These are phyloP conservation scores for Moxostoma hubbsi DNA, from an alignment of 2,797 vertebrate species.

Conservation along the genomic window DNA sequence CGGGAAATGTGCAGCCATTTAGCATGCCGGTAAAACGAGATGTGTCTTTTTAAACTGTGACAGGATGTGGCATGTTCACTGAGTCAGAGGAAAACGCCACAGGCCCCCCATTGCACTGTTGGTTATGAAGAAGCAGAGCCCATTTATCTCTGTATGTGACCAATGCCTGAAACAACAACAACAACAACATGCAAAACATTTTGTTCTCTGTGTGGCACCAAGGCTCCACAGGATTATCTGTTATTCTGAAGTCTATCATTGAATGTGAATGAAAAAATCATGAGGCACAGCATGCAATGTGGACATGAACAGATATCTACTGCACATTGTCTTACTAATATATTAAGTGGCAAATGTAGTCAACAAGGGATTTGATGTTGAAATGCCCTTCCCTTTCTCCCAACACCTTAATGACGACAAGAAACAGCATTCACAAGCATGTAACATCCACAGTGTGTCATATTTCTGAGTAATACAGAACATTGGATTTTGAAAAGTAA, in stretches of 20 bases:
- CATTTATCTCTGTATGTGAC: slow-evolving; percentile 11
- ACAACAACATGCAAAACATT: background rate
- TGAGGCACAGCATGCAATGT: no score
- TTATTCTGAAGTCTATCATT: background rate
- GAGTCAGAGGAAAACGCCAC: slow-evolving; percentile 51
- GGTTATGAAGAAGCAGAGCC: slow-evolving; percentile 30
- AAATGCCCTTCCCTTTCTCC: no score
- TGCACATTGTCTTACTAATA: no score
- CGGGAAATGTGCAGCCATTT: background rate
- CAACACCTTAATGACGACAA: no score
- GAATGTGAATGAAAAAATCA: no score
- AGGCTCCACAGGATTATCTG: slow-evolving; percentile 8
- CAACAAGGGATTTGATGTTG: no score
- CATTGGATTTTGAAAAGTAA: no score
- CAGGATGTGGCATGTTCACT: slow-evolving; percentile 60
- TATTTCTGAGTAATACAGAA: background rate
- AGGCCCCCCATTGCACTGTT: slow-evolving; percentile 43
- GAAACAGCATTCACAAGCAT: background rate
- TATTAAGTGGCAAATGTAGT: no score
- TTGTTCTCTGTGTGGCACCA: slow-evolving; percentile 9
- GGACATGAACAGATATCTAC: no score
- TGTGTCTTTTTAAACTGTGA: slow-evolving; percentile 32
- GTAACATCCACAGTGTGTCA: background rate
- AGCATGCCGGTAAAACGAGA: background rate
- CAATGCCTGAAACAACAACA: background rate